Conservation (phyloP, 2,797 vertebrate species). For the Amblyopsis hoosieri region DNA sequence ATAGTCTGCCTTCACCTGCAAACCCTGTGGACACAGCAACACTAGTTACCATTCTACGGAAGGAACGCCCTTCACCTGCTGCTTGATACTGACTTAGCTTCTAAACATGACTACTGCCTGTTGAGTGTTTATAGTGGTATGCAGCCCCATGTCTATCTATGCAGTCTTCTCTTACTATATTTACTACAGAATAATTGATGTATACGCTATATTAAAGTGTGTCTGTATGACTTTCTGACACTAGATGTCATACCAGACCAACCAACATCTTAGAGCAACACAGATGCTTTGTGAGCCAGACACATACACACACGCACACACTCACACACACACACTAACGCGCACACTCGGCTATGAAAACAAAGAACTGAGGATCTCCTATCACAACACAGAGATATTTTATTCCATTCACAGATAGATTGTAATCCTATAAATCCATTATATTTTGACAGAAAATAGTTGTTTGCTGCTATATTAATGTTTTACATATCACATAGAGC, state of each 20-base stretch:
- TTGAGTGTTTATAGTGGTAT: neutral
- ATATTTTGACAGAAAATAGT: no score
- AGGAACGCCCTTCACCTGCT: neutral
- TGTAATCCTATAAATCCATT: no score
- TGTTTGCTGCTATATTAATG: no score
- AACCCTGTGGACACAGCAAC: slow-evolving; percentile 77
- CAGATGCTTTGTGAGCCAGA: no score
- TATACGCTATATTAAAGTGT: neutral
- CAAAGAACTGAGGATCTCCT: neutral
- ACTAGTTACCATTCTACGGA: neutral
- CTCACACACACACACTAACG: neutral
- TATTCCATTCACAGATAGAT: neutral
- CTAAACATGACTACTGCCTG: neutral
- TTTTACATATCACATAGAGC: no score
- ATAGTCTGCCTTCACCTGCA: slow-evolving; percentile 93
- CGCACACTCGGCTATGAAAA: neutral
- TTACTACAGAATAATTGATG: neutral
- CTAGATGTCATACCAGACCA: no score
- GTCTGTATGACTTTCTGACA: no score
- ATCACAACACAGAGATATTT: neutral
- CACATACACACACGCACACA: no score
- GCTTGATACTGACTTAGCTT: neutral
- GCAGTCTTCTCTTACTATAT: neutral
- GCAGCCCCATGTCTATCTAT: neutral
- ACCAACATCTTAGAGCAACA: no score